Percentiles rank a stretch among this genome's conserved stretches.
Conservation (phyloP, 2,888 invertebrate species). For the Germaria angustata region DNA sequence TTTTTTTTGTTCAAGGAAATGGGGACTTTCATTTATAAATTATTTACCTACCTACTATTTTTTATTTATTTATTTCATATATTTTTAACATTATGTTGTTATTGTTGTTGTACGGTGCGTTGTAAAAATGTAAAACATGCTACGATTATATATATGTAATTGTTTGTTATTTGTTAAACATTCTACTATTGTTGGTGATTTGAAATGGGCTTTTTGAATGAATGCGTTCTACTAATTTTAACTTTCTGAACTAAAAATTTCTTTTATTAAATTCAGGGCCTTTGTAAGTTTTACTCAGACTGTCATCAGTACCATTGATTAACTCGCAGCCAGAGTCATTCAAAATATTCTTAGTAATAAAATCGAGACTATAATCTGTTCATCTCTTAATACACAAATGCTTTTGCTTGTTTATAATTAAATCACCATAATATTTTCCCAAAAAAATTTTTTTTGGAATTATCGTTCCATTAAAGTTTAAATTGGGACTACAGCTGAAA, state of each 20-base stretch:
- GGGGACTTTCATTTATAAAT: constrained; percentile 37
- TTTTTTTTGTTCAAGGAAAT: neutral
- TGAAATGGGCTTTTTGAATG: constrained; percentile 30
- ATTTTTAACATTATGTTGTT: constrained; percentile 47
- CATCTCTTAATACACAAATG: no score
- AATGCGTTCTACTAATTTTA: constrained; percentile 3
- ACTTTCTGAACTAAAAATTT: neutral
- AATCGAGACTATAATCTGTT: no score
- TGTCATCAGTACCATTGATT: neutral
- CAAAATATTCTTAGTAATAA: no score
- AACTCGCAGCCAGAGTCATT: no score
- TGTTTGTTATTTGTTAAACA: constrained; percentile 9
- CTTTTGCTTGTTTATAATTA: no score
- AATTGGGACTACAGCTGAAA: no score
- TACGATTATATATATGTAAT: constrained; percentile 44
- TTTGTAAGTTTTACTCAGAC: neutral
- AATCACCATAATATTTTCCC: no score
- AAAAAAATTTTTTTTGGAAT: no score
- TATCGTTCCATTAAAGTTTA: no score
- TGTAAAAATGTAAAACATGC: constrained; percentile 68
- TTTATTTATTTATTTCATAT: constrained; percentile 16
- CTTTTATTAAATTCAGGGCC: constrained; percentile 3
- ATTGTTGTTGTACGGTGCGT: constrained; percentile 66
- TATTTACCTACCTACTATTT: constrained; percentile 59
- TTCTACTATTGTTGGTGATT: constrained; percentile 28